phyloP scores from a whole-genome alignment of 2,113 vertebrate species.

The Zosterops borbonicus region DNA sequence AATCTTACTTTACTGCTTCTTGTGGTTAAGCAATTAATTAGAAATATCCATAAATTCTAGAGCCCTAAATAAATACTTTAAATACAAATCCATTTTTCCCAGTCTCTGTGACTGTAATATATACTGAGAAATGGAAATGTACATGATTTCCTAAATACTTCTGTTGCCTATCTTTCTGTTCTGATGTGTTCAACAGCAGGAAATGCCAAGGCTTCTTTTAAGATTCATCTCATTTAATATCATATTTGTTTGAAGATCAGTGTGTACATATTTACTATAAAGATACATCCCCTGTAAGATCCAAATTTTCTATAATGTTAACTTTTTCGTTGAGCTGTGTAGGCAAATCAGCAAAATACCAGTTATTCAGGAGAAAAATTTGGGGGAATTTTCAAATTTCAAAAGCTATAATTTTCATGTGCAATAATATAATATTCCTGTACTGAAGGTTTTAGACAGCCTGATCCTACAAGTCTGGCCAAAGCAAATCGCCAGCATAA shows the following conservation, averaged over 20 bases:
- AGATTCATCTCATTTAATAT: neutral
- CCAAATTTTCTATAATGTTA: neutral
- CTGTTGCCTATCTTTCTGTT: neutral
- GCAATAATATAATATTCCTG: neutral
- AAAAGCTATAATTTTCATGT: neutral
- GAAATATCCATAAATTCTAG: neutral
- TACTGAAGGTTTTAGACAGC: neutral
- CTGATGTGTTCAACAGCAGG: neutral
- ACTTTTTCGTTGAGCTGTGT: neutral
- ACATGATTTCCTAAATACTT: neutral
- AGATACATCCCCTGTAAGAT: neutral
- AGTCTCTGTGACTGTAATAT: neutral
- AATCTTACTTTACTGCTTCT: neutral
- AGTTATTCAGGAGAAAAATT: neutral
- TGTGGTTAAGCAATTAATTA: neutral
- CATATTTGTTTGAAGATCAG: neutral
- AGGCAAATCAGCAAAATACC: neutral
- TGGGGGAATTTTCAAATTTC: neutral
- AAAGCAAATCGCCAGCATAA: neutral
- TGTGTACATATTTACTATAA: neutral
- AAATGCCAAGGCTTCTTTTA: neutral
- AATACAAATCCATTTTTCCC: neutral
- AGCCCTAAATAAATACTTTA: neutral
- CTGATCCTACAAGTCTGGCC: neutral
- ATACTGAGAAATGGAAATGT: neutral